These are phyloP conservation scores for Ciona savignyi DNA, from an alignment of 23 tunicate species.

Conservation along the genomic window DNA sequence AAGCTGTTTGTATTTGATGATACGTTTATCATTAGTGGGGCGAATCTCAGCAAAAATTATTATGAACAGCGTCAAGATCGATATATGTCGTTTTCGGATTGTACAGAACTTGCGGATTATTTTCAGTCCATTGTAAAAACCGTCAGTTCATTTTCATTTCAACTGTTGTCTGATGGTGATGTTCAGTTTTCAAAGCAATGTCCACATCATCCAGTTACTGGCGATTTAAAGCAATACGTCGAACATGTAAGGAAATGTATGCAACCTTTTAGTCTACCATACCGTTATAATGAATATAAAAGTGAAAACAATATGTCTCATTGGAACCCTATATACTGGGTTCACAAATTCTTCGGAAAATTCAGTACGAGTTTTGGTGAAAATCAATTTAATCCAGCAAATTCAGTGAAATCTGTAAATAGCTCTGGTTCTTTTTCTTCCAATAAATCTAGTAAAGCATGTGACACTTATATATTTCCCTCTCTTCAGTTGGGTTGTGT, in stretches of 20 bases:
- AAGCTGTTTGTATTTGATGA: slow-evolving; percentile 85
- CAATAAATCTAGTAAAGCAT: neutral
- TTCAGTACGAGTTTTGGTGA: no score
- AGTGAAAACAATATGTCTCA: neutral
- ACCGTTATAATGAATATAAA: neutral
- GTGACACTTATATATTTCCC: slow-evolving; percentile 72
- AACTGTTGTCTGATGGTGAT: slow-evolving; percentile 25
- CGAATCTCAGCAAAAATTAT: slow-evolving; percentile 74
- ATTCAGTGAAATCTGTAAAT: neutral
- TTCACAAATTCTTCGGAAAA: no score
- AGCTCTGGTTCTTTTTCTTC: no score
- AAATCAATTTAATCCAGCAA: neutral
- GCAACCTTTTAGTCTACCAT: neutral
- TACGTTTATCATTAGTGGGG: slow-evolving; percentile 69
- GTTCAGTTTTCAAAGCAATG: slow-evolving; percentile 15
- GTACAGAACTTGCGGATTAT: slow-evolving; percentile 45
- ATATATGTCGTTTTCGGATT: slow-evolving; percentile 45
- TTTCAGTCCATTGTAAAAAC: slow-evolving; percentile 53
- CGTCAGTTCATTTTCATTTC: slow-evolving; percentile 42
- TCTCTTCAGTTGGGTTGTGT: slow-evolving; percentile 74
- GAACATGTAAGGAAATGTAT: neutral
- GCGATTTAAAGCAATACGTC: slow-evolving; percentile 5
- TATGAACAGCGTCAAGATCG: slow-evolving; percentile 92
- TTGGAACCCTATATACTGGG: neutral
- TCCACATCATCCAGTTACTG: slow-evolving; percentile 55